Evolutionary conservation across 2,888 invertebrate species (phyloP).

Genomic region (Sisyra terminalis): DNA sequence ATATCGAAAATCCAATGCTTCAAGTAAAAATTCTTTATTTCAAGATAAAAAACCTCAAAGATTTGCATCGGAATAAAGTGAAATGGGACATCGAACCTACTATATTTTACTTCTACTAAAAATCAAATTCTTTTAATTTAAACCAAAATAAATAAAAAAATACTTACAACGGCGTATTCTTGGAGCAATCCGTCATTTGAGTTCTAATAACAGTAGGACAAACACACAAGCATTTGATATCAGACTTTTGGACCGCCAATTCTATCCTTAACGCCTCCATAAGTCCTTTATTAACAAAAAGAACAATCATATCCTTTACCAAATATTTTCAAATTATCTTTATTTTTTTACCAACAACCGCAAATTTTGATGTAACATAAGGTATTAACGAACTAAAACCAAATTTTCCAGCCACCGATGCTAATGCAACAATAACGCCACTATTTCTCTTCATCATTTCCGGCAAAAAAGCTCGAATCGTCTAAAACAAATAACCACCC

Average conservation of each 20-base stretch:
- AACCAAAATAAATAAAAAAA: no score
- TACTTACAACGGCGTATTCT: no score
- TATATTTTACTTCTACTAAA: no score
- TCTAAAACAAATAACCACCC: neutral
- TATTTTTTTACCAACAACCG: neutral
- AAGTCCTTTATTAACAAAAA: neutral
- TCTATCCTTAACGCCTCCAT: neutral
- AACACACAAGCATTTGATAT: neutral
- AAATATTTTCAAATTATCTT: no score
- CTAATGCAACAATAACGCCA: neutral
- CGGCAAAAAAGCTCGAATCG: neutral
- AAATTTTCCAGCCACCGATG: neutral
- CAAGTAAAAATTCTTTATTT: no score
- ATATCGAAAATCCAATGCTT: no score
- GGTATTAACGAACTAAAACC: neutral
- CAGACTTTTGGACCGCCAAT: neutral
- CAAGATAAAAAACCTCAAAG: no score
- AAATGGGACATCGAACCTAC: no score
- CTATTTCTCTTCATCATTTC: neutral
- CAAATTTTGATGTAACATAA: neutral
- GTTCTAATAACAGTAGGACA: neutral
- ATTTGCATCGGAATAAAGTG: no score
- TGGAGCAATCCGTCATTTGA: no score
- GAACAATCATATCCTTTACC: no score
- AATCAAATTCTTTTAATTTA: no score